Evolutionary conservation across 2,888 invertebrate genomes (phyloP), one percentile per base, ranked within the genome.

Genomic region (Lochmaea crataegi): DNA sequence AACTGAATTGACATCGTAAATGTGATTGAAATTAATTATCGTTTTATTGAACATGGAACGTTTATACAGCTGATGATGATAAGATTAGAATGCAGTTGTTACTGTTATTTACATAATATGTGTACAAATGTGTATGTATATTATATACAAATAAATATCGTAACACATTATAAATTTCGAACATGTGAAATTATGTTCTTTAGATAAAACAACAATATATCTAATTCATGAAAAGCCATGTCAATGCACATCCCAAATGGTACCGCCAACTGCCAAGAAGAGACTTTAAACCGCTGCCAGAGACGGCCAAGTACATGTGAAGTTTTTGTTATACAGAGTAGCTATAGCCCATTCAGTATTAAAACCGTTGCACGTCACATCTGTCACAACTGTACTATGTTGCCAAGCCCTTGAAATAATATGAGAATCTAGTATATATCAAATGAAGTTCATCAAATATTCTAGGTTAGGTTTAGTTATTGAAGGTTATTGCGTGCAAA

Each of bases 51-150:
- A n/a, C 48, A n/a, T 48, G 48, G n/a, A 48, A 48, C 48, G 48
- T 48, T 48, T 48, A 48, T 48, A 48, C 48, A 48, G 48, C 48
- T 48, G n/a, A n/a, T 48, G 45, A 45, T 45, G 48, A 48, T 48
- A 48, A 48, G n/a, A 48, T 48, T 48, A 48, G 48, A 48, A n/a
- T 48, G 48, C 48, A 48, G 48, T 48, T 48, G 48, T 48, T 2
- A 48, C 5, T 48, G n/a, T n/a, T 48, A 48, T 48, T 48, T 48
- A 48, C 48, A 48, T 48, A n/a, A 6, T 12, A 6, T 48, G n/a
- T 48, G 14, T n/a, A 4, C 48, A 48, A n/a, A 12, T 48, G 48
- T 48, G 48, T 48, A n/a, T n/a, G n/a, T n/a, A n/a, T 48, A 7
- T 48, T 48, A 48, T n/a, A 48, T 6, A 48, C 48, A 48, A n/a